Conservation (phyloP, 2,113 vertebrate genomes). For the Trichomycterus rosablanca region DNA sequence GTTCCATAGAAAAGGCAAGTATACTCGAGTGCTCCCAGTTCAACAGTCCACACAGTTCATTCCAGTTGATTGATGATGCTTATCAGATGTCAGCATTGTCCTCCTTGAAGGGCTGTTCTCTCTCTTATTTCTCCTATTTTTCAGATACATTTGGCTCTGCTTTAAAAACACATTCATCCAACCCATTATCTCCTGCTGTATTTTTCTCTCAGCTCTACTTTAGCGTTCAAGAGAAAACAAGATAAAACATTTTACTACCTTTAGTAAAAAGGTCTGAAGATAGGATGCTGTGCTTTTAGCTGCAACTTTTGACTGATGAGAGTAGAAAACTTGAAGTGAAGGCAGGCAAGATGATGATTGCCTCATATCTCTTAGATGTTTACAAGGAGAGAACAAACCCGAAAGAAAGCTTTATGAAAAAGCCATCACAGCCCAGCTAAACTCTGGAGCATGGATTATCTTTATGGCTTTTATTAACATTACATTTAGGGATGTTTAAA, state of each 20-base stretch:
- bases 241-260: conserved; percentile 9
- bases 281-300: neutral
- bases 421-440: neutral
- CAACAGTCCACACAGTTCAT: conserved; percentile 17
- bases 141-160: conserved; percentile 6
- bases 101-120: neutral
- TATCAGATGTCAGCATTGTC: conserved; percentile 30
- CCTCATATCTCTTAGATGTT: neutral
- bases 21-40: conserved; percentile 4
- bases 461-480: neutral
- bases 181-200: conserved; percentile 1
- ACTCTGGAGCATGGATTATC: neutral
- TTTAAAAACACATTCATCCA: conserved; percentile 8
- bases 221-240: neutral
- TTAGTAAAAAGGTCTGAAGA: conserved; percentile 2
- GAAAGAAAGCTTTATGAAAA: conserved; percentile 4
- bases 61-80: conserved; percentile 31
- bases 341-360: neutral
- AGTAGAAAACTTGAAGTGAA: neutral
- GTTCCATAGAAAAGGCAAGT: conserved; percentile 1
- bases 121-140: neutral
- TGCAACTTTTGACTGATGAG: conserved; percentile 11
- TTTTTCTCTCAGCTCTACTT: neutral
- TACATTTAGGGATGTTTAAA: neutral
- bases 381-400: neutral